Evolutionary conservation across 1,140 invertebrate species (phyloP).

Genomic region (Zaprionus vittiger): DNA sequence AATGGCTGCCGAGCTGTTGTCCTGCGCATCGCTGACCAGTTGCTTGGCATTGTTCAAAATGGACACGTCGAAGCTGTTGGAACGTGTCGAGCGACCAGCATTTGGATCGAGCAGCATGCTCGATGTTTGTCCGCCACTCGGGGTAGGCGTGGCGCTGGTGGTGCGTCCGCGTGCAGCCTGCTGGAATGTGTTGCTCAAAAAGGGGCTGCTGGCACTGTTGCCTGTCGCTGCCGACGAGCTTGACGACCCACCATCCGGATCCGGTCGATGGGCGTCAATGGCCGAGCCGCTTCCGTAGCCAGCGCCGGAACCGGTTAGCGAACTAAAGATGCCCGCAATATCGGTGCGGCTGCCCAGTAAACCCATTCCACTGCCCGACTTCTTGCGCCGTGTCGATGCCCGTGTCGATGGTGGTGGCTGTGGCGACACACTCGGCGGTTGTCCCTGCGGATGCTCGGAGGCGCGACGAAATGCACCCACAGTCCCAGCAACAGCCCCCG

Average conservation of each 20-base stretch:
- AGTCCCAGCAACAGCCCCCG: constrained; percentile 75
- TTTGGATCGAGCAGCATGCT: constrained; percentile 73
- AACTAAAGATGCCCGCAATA: constrained; percentile 89
- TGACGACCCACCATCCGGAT: constrained; percentile 78
- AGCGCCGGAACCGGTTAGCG: constrained; percentile 86
- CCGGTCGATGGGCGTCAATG: constrained; percentile 89
- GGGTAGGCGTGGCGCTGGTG: constrained; percentile 70
- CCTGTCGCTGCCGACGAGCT: constrained; percentile 60
- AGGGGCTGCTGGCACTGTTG: constrained; percentile 45
- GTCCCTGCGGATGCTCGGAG: constrained; percentile 87
- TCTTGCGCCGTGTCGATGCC: constrained; percentile 80
- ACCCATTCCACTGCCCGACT: constrained; percentile 84
- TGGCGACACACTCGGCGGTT: constrained; percentile 76
- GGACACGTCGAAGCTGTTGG: constrained; percentile 92
- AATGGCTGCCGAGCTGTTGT: constrained; percentile 85
- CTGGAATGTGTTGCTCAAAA: constrained; percentile 62
- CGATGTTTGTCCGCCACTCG: constrained; percentile 56
- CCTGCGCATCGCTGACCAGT: constrained; percentile 73
- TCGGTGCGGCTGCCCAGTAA: constrained; percentile 91
- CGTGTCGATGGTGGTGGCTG: constrained; percentile 70
- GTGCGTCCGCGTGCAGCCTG: constrained; percentile 74
- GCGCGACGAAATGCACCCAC: constrained; percentile 86
- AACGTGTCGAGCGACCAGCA: constrained; percentile 86
- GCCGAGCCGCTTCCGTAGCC: constrained; percentile 89
- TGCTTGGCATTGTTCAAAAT: constrained; percentile 87